Base-by-base conservation (phyloP, 2,113 vertebrate genomes). In the Glaucidium brasilianum region DNA sequence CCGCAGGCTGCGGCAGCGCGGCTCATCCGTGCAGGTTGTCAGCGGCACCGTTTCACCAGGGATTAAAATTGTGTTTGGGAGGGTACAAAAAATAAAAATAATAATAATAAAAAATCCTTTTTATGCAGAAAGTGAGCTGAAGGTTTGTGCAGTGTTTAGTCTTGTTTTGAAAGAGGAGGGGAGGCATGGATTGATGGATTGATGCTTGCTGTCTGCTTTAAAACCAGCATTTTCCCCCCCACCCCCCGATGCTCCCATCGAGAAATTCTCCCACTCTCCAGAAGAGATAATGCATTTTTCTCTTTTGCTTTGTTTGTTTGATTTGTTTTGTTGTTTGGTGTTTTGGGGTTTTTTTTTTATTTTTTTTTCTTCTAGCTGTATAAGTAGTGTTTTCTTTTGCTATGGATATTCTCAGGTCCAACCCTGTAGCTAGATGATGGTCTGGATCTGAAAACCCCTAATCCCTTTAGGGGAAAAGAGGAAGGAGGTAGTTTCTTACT, bases 201-300 rank as follows among this genome's bases (percentile, higher is more conserved):
- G 41, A 5, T 26, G 72, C 2, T 58, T 3, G 39, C 52, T 39
- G 43, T 2, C 18, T 6, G 22, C 12, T 77, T 80, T 43, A 35
- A 49, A 29, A 6, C 5, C 52, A 2, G 18, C 5, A 0, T 74
- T 79, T 6, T 13, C 22, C 27, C 4, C 8, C 19, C 8, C 8
- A 6, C 27, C 4, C 8, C 19, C 8, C 8, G 8, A 1, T 2
- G 6, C 14, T 60, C 29, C 56, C 4, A 0, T 0, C 17, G 9
- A 50, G 82, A 13, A 49, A 19, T 7, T 84, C 47, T 64, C 41
- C 52, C 41, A 72, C 88, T 80, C 52, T 83, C 50, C 0, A 0
- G 16, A 29, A 20, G 27, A 72, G 29, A 91, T 21, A 41, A 85
- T 73, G 63, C 2, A 1, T 20, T 68, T 41, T 83, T 12, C 10